These are phyloP conservation scores for Papilio xuthus DNA, from an alignment of 1,140 invertebrate species.

Conservation along the genomic window DNA sequence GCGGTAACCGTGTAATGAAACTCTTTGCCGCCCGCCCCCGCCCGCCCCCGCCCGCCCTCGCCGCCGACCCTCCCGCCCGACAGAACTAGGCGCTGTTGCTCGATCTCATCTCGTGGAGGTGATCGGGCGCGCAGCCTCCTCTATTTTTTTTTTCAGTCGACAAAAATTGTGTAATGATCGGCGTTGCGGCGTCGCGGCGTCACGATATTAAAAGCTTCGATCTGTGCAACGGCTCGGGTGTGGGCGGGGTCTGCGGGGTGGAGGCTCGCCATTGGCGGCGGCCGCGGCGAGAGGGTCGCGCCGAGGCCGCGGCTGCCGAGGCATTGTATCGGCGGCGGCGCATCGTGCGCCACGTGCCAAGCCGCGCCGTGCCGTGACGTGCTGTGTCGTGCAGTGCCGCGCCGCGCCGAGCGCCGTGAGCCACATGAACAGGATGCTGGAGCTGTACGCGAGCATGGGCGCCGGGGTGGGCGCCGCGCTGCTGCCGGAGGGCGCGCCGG, in stretches of 20 bases:
- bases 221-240: constrained; percentile 73
- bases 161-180: constrained; percentile 70
- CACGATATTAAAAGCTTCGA: constrained; percentile 69
- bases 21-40: constrained; percentile 13
- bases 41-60: background rate
- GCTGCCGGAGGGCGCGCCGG: constrained; percentile 78
- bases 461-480: constrained; percentile 77
- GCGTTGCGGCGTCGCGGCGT: constrained; percentile 59
- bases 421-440: constrained; percentile 73
- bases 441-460: constrained; percentile 77
- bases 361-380: constrained; percentile 43
- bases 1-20: constrained; percentile 12
- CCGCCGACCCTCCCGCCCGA: background rate
- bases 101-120: constrained; percentile 20
- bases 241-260: constrained; percentile 47
- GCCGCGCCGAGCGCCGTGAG: constrained; percentile 36
- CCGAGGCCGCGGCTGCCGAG: constrained; percentile 45
- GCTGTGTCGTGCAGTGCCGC: constrained; percentile 42
- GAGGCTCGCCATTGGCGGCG: constrained; percentile 59
- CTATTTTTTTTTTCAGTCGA: constrained; percentile 55
- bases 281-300: constrained; percentile 49
- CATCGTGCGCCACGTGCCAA: constrained; percentile 52
- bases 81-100: no score
- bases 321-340: constrained; percentile 61
- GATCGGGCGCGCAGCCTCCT: constrained; percentile 12